phyloP scores from a whole-genome alignment of 2,888 invertebrate genomes.

The Tigriopus californicus region DNA sequence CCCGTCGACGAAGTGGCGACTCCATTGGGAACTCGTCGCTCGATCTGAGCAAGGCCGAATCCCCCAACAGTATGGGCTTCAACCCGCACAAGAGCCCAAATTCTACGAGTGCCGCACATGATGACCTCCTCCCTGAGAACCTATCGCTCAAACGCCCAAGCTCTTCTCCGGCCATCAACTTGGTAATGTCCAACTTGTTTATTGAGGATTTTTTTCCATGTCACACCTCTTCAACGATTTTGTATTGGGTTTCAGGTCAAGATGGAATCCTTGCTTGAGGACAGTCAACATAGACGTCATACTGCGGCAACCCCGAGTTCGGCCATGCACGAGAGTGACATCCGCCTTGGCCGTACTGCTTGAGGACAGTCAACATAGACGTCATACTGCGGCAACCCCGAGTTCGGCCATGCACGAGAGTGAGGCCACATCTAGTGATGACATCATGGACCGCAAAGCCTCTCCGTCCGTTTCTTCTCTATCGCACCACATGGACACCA shows the following conservation, averaged over 20 bases:
- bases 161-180: constrained; percentile 9
- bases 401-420: background rate
- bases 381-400: background rate
- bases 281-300: background rate
- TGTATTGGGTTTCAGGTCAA: background rate
- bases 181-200: background rate
- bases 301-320: background rate
- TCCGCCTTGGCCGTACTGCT: no score
- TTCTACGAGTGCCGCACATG: background rate
- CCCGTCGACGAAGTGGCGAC: constrained; percentile 63
- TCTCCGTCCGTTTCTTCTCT: no score
- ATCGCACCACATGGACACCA: no score
- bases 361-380: background rate
- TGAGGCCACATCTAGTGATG: background rate
- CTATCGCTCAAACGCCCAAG: constrained; percentile 37
- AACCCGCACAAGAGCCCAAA: background rate
- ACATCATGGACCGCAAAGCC: background rate
- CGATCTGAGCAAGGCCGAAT: constrained; percentile 34
- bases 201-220: background rate
- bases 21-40: constrained; percentile 35
- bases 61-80: background rate
- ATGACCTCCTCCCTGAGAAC: constrained; percentile 33
- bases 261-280: constrained; percentile 1
- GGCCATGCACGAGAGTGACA: no score
- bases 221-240: background rate